Evolutionary conservation across 2,113 vertebrate genomes (phyloP).

Genomic region (Ia io): DNA sequence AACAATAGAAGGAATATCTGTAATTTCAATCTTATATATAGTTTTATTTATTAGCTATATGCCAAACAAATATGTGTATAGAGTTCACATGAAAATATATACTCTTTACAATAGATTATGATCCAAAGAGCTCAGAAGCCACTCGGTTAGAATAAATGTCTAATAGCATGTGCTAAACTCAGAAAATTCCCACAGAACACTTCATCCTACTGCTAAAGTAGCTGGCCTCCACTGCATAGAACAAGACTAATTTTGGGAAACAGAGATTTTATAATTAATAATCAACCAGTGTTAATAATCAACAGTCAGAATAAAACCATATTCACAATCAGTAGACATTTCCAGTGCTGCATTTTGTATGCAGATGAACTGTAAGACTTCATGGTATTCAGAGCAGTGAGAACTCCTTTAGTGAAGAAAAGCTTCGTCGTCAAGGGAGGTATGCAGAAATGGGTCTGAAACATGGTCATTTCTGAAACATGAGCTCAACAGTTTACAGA

Average conservation of each 20-base stretch:
- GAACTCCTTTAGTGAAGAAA: background rate
- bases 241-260: background rate
- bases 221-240: background rate
- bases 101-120: background rate
- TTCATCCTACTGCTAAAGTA: background rate
- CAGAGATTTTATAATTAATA: background rate
- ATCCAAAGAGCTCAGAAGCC: background rate
- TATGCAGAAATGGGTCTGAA: background rate
- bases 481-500: background rate
- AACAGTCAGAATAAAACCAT: background rate
- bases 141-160: slow-evolving; percentile 18
- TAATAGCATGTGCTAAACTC: background rate
- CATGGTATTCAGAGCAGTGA: background rate
- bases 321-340: slow-evolving; percentile 21
- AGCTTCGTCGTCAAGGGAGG: background rate
- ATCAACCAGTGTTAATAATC: background rate
- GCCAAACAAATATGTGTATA: background rate
- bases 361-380: background rate
- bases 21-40: slow-evolving; percentile 24
- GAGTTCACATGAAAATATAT: background rate
- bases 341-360: background rate
- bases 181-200: background rate
- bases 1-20: slow-evolving; percentile 16
- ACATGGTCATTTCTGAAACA: background rate
- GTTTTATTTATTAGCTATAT: background rate